Percentiles rank a stretch among this genome's conserved stretches.
phyloP scores from a whole-genome alignment of 2,113 vertebrate species.

The Gobio gobio region DNA sequence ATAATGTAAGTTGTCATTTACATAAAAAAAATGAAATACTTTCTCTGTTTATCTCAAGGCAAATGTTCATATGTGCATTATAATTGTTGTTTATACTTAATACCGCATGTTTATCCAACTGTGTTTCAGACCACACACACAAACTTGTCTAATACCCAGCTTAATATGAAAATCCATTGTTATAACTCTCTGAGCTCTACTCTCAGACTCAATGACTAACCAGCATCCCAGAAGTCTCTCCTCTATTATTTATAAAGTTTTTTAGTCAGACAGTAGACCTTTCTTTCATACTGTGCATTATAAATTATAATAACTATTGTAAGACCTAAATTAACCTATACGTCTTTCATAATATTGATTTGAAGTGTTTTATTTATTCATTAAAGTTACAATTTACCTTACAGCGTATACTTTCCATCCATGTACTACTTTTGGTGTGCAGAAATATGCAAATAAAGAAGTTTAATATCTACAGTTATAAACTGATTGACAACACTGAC shows the following conservation, averaged over 20 bases:
- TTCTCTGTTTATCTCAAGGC: background rate
- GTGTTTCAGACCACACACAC: constrained; percentile 37
- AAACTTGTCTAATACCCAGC: constrained; percentile 20
- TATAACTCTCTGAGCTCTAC: background rate
- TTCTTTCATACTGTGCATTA: background rate
- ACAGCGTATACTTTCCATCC: background rate
- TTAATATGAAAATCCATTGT: background rate
- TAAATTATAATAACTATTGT: background rate
- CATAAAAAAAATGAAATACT: background rate
- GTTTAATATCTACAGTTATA: background rate
- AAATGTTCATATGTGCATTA: background rate
- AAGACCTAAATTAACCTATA: background rate
- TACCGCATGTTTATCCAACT: constrained; percentile 30
- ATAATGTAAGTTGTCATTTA: background rate
- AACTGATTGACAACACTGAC: background rate
- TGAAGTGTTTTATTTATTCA: background rate
- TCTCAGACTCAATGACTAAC: background rate
- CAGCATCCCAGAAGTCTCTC: background rate
- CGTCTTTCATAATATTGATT: background rate
- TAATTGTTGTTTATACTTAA: constrained; percentile 21
- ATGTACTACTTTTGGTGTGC: background rate
- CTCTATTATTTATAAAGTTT: background rate
- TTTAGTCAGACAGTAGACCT: background rate
- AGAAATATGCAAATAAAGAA: background rate
- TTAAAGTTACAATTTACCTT: background rate